Percentiles rank a stretch among this genome's conserved stretches.
phyloP scores from a whole-genome alignment of 30 jellyfish, hydroid and myxozoan genomes.

The Aurelia aurita complex sp. Pacific region DNA sequence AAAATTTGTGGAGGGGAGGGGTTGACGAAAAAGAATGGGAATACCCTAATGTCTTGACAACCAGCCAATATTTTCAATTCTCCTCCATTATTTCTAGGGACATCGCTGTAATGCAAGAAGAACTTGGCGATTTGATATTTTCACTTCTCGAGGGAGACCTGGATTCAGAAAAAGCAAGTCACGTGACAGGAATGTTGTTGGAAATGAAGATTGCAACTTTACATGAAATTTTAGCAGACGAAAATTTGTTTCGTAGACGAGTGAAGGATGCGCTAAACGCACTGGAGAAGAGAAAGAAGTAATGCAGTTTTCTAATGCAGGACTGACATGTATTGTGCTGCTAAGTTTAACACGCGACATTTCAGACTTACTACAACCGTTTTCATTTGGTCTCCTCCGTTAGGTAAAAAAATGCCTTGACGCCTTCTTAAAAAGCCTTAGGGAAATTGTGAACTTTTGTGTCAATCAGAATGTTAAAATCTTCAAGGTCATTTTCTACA shows the following conservation, averaged over 20 bases:
- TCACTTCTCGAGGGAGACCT: slow-evolving; percentile 38
- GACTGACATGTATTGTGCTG: too few species aligned
- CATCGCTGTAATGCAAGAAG: slow-evolving; percentile 42
- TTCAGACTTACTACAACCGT: neutral
- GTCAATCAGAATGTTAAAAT: too few species aligned
- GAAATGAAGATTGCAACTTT: slow-evolving; percentile 37
- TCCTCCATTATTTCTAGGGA: slow-evolving; percentile 13
- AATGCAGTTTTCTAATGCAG: too few species aligned
- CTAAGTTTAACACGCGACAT: too few species aligned
- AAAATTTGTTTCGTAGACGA: slow-evolving; percentile 18
- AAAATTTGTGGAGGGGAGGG: too few species aligned
- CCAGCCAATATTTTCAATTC: too few species aligned
- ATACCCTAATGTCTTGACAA: too few species aligned
- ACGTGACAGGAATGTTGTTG: slow-evolving; percentile 58
- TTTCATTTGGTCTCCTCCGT: neutral
- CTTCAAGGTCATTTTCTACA: too few species aligned
- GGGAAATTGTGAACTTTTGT: too few species aligned
- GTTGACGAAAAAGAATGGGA: too few species aligned
- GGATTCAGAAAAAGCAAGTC: slow-evolving; percentile 54
- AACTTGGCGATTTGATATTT: slow-evolving; percentile 49
- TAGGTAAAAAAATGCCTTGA: neutral
- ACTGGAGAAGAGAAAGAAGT: neutral
- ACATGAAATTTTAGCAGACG: slow-evolving; percentile 52
- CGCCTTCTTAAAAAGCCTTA: too few species aligned
- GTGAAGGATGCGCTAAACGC: slow-evolving; percentile 21